A percentile compares a stretch with the other conserved stretches of the same genome.
phyloP scores from a whole-genome alignment of 2,888 invertebrate genomes.

The Tridacna crocea region DNA sequence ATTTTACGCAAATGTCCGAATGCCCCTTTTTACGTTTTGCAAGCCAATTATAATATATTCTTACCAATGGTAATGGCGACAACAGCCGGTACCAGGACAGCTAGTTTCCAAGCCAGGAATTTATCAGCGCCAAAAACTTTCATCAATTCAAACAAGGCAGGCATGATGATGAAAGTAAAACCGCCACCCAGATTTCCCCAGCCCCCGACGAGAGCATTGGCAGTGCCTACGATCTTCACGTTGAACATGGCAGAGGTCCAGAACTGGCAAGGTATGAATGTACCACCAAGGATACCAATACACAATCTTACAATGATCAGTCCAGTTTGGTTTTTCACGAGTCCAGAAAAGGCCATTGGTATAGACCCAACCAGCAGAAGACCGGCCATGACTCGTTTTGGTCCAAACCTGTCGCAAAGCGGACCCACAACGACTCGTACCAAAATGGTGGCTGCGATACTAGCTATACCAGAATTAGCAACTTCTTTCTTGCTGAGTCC shows the following conservation, averaged over 20 bases:
- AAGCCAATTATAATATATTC: not conserved
- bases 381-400: conserved; percentile 42
- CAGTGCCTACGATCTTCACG: conserved; percentile 47
- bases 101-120: conserved; percentile 28
- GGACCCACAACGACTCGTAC: conserved; percentile 47
- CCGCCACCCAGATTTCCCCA: conserved; percentile 50
- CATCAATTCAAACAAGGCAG: conserved; percentile 36
- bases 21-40: no score
- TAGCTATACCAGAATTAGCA: conserved; percentile 39
- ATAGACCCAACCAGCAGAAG: conserved; percentile 45
- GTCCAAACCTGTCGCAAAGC: conserved; percentile 51
- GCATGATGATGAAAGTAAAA: conserved; percentile 29
- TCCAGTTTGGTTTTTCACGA: conserved; percentile 30
- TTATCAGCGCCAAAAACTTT: conserved; percentile 31
- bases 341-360: conserved; percentile 46
- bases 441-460: conserved; percentile 45
- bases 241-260: conserved; percentile 54
- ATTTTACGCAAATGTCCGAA: no score
- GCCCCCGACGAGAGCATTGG: conserved; percentile 54
- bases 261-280: conserved; percentile 52
- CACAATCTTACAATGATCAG: conserved; percentile 41
- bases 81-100: conserved; percentile 19
- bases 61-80: conserved; percentile 22
- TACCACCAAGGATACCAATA: conserved; percentile 49
- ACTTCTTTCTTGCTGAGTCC: conserved; percentile 32